Evolutionary conservation across 2,113 vertebrate genomes (phyloP).

Genomic region (Zosterops pallidus): DNA sequence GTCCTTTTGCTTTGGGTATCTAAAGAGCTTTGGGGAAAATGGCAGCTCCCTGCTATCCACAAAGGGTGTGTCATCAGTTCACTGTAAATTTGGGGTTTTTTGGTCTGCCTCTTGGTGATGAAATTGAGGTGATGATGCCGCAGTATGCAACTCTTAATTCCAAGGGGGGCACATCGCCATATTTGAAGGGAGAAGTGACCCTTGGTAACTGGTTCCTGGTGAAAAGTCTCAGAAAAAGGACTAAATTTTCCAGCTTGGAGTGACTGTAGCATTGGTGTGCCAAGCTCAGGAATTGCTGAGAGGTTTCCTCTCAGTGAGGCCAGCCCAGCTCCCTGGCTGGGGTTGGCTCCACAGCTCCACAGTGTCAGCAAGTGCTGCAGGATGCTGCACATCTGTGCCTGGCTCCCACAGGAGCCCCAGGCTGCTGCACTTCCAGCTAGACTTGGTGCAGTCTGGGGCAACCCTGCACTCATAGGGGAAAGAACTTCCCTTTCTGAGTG

Average conservation of each 20-base stretch:
- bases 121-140: not conserved
- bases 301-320: not conserved
- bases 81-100: not conserved
- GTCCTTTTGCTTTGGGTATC: not conserved
- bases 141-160: not conserved
- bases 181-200: not conserved
- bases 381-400: not conserved
- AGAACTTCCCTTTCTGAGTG: not conserved
- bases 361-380: not conserved
- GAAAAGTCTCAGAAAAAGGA: not conserved
- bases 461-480: not conserved
- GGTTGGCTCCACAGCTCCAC: not conserved
- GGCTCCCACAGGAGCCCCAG: not conserved
- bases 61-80: not conserved
- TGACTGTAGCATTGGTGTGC: not conserved
- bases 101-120: not conserved
- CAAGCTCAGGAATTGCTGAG: not conserved
- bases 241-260: not conserved
- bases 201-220: not conserved
- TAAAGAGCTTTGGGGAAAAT: not conserved
- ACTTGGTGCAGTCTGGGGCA: not conserved
- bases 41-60: not conserved
- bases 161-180: rapidly evolving
- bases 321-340: not conserved
- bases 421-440: not conserved